Evolutionary conservation across 2,888 invertebrate genomes (phyloP), one percentile per base, ranked within the genome.

Genomic region (Pogonocherus hispidulus): DNA sequence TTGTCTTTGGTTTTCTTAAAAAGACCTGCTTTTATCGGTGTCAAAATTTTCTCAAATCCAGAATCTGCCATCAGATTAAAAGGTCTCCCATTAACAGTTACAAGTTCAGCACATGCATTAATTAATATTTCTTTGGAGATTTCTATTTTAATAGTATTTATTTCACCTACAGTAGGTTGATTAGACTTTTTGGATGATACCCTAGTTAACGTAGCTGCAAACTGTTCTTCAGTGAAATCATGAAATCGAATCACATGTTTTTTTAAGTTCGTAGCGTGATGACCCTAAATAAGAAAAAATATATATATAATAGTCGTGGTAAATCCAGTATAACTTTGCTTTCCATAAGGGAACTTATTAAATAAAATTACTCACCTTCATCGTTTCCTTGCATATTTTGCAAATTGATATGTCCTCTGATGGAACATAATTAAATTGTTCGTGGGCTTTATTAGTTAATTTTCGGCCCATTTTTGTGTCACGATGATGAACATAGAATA

Each of bases 321-420:
- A 32, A 3, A 1, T 32, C 32, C 27, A 6, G 32, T 32, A 32
- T 9, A 32, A 32, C 32, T 32, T n/a, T n/a, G 32, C 32, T 32
- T 32, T 32, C 32, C 32, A 32, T 32, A 32, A 32, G 1, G 4
- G 32, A 32, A 32, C 32, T 32, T 32, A 3, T n/a, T n/a, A n/a
- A n/a, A 0, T 32, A 32, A 49, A 18, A 63, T 71, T 41, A 73
- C 57, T 32, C 32, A 32, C 32, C 1, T 32, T 32, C 32, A 32
- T 32, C 11, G 32, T 32, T 32, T 32, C 32, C 9, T 32, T 32
- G 3, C 32, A 32, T 2, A 32, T 32, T 32, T 32, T 32, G 32
- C 32, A 32, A 2, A 32, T 2, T 32, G 32, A 32, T 32, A 32
- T 32, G 32, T 32, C 32, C 32, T 32, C 1, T 32, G 32, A 3